These are phyloP conservation scores for Scaptodrosophila lebanonensis DNA, from an alignment of 1,140 invertebrate species.

Conservation along the genomic window DNA sequence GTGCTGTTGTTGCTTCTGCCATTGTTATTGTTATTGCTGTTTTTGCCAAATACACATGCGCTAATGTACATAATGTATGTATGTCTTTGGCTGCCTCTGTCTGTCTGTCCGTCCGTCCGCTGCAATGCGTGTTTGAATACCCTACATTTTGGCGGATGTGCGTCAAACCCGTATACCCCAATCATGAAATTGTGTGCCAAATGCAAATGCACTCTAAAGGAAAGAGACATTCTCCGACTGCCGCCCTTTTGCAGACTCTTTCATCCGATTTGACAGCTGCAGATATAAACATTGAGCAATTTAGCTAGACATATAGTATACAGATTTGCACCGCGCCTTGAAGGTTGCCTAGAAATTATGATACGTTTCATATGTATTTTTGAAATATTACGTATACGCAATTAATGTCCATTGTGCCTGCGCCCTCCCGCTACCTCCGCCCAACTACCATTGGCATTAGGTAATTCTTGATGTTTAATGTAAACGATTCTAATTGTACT, in stretches of 20 bases:
- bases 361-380: conserved; percentile 50
- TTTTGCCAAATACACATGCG: background rate
- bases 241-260: too few species aligned
- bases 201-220: too few species aligned
- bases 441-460: conserved; percentile 58
- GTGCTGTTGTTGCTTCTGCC: conserved; percentile 15
- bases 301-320: too few species aligned
- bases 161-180: conserved; percentile 31
- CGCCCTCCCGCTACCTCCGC: conserved; percentile 6
- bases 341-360: conserved; percentile 29
- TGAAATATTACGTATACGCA: conserved; percentile 69
- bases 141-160: conserved; percentile 60
- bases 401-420: conserved; percentile 3
- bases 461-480: conserved; percentile 58
- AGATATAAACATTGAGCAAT: too few species aligned
- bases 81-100: too few species aligned
- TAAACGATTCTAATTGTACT: conserved; percentile 74
- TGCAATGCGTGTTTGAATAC: conserved; percentile 58
- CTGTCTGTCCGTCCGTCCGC: too few species aligned
- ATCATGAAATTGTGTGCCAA: too few species aligned
- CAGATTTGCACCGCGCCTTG: conserved; percentile 21
- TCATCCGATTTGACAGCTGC: too few species aligned
- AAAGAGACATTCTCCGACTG: too few species aligned
- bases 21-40: background rate
- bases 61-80: too few species aligned